Base-by-base conservation (phyloP, 2,888 invertebrate species). In the Caenorhabditis sulstoni region DNA sequence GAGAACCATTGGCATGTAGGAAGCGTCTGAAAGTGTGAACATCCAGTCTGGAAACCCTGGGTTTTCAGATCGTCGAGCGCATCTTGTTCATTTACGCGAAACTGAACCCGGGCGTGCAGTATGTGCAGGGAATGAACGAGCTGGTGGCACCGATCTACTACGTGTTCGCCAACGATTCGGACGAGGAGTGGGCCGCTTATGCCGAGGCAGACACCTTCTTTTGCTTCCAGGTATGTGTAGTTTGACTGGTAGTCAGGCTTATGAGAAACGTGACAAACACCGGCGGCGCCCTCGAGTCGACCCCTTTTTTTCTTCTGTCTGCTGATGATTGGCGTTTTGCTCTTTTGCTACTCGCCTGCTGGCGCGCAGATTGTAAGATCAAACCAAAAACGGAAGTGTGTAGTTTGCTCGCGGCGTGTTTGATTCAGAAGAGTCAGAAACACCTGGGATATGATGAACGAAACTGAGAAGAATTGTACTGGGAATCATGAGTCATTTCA, bases 201-300 rank as follows among this genome's bases (percentile, higher is more conserved):
- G 98, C 98, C 0, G 99, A 99, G 91, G 95, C 97, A 0, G 99
- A 99, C 91, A 94, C 96, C 79, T 99, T 99, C 91, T 98, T 96
- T 92, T 96, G 97, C 90, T 99, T 99, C 91, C 99, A 97, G 3
- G 79, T 78, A 66, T 14, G 55, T 23, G 29, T 37, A 22, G 41
- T 45, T 45, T 41, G 41, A n/a, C n/a, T 45, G 8, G 29, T n/a
- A 52, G 41, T 11, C 41, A 41, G 11, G 41, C 7, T 3, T 29
- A n/a, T n/a, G n/a, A n/a, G 29, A 29, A 29, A 29, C 29, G 29
- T 29, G 29, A 29, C 29, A 29, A 29, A 29, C 29, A 29, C 29
- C 29, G 29, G 29, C 29, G 29, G 29, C 29, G 29, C 29, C 29
- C 4, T 29, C 29, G 4, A 3, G 29, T 7, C 29, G 7, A 29